phyloP scores from a whole-genome alignment of 2,113 vertebrate species.

The Scytalopus superciliaris region DNA sequence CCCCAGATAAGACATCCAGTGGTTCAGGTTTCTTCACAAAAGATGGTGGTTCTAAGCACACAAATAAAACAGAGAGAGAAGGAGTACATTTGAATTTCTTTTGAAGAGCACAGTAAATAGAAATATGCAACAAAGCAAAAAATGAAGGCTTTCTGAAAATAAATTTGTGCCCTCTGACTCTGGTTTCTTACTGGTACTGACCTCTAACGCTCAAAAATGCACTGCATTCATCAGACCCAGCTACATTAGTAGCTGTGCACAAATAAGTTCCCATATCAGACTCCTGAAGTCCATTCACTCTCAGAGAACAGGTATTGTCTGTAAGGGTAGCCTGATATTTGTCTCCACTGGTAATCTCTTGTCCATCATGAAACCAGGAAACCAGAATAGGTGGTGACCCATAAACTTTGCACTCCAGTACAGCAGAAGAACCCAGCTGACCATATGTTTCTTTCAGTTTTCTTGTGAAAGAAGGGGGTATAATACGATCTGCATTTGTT shows the following conservation, averaged over 20 bases:
- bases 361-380: conserved; percentile 89
- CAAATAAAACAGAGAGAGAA: background rate
- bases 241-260: conserved; percentile 88
- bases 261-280: conserved; percentile 86
- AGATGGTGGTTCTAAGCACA: conserved; percentile 87
- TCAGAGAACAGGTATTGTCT: conserved; percentile 89
- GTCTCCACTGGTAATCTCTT: conserved; percentile 85
- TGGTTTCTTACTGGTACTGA: conserved; percentile 72
- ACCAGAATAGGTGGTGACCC: conserved; percentile 90
- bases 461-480: conserved; percentile 91
- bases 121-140: background rate
- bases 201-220: conserved; percentile 89
- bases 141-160: background rate
- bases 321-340: conserved; percentile 86
- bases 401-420: conserved; percentile 92
- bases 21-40: conserved; percentile 90
- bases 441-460: conserved; percentile 85
- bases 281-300: conserved; percentile 82
- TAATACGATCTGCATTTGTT: conserved; percentile 85
- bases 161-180: background rate
- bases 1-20: conserved; percentile 86
- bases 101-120: background rate
- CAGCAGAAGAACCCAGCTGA: conserved; percentile 76
- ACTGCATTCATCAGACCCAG: conserved; percentile 86
- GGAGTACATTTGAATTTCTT: background rate